Evolutionary conservation across 2,113 vertebrate genomes (phyloP), one percentile per base, ranked within the genome.

Genomic region (Tychaedon coryphoeus): DNA sequence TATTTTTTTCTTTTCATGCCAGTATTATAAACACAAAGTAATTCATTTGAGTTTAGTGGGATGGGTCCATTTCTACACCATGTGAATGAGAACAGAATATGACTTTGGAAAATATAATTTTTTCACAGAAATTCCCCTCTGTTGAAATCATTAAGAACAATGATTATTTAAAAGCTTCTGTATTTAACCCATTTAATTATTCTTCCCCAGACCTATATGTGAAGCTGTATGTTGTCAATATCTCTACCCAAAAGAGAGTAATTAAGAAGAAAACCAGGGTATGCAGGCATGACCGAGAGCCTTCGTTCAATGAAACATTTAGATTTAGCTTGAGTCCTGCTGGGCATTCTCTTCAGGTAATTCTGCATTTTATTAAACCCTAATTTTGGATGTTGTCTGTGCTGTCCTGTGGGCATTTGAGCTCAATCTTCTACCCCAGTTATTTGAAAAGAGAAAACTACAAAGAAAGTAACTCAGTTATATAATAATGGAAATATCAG

Each of bases 181-280:
- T 86, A 38, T 88, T 93, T 93, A 76, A 95, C 40, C 76, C 7
- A 1, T 31, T 92, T 66, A 95, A 88, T 34, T 96, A 5, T 97
- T 96, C 48, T 97, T 97, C 92, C 69, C 67, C 96, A 99, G 99
- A 99, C 96, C 96, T 99, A 79, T 99, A 99, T 90, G 99, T 99
- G 96, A 99, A 99, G 97, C 95, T 99, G 65, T 99, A 99, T 7
- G 98, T 99, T 96, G 98, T 99, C 86, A 99, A 99, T 81, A 98
- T 99, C 76, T 98, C 99, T 80, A 99, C 99, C 19, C 99, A 99
- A 90, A 99, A 99, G 96, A 98, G 98, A 96, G 98, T 99, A 91
- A 99, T 99, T 89, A 99, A 99, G 98, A 99, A 99, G 98, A 99
- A 99, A 97, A 99, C 99, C n/a, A 98, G 99, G 97, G 99, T 99